Evolutionary conservation across 2,113 vertebrate species (phyloP), one percentile per base, ranked within the genome.

Genomic region (Cyprinodon variegatus): DNA sequence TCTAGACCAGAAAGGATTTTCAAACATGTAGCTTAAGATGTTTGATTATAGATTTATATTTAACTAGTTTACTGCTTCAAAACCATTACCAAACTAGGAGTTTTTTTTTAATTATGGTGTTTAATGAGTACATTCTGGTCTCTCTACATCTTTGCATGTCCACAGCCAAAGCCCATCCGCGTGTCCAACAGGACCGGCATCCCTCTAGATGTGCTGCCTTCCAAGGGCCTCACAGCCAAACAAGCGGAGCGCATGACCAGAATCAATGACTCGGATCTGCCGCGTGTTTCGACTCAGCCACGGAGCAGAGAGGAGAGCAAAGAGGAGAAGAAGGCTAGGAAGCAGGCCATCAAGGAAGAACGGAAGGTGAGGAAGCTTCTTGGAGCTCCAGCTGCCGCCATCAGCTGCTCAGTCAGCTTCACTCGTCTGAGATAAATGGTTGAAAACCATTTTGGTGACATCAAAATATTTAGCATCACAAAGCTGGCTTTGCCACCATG

Each of bases 151-250:
- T 8, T 13, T 36, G 6, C 61, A 0, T 9, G 38, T 66, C 90
- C 82, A 70, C 87, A 98, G 96, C 71, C 83, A 20, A 97, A 96
- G 88, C 88, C 90, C 60, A 95, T 99, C 88, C 91, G 65, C 1
- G 91, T 99, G 53, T 99, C 98, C 68, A 87, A 22, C 60, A 98
- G 96, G 94, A 97, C 96, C 0, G 98, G 98, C 39, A 94, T 99
- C 72, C 98, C 97, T 1, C 93, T 99, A 20, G 92, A 94, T 11
- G 20, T 99, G 53, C 92, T 99, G 50, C 95, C 96, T 14, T 61
- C 89, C 78, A 94, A 88, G 45, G 94, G 95, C 4, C 95, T 85
- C 41, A 98, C 96, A 0, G 93, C 93, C 50, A 96, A 93, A 84
- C 98, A 98, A 86, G 83, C 89, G 0, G 97, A 98, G 76, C 93